phyloP scores from a whole-genome alignment of 2,888 invertebrate genomes.

The Trissolcus brochymenae region DNA sequence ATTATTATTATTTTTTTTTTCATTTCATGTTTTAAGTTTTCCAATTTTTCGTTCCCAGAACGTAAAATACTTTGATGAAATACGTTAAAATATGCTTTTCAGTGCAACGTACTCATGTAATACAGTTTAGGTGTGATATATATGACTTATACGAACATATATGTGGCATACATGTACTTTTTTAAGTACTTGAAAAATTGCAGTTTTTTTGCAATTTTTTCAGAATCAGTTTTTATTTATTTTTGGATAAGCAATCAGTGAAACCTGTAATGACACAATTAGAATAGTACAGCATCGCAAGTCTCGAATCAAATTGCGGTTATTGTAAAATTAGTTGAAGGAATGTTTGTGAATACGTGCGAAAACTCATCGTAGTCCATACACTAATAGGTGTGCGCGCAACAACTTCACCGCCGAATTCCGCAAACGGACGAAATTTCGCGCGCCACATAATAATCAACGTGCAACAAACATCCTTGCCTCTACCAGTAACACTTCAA shows the following conservation, averaged over 20 bases:
- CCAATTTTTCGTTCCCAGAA: too few species aligned
- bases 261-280: conserved; percentile 23
- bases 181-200: not conserved
- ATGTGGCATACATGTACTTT: not conserved
- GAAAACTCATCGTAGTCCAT: conserved; percentile 27
- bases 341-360: conserved; percentile 47
- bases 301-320: conserved; percentile 47
- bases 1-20: too few species aligned
- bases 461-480: too few species aligned
- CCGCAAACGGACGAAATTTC: conserved; percentile 34
- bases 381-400: conserved; percentile 10
- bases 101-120: too few species aligned
- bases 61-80: too few species aligned
- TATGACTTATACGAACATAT: not conserved
- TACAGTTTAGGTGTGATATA: too few species aligned
- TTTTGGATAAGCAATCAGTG: conserved; percentile 46
- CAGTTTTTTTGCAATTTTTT: not conserved
- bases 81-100: too few species aligned
- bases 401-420: conserved; percentile 39
- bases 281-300: conserved; percentile 31
- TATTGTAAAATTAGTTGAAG: conserved; percentile 51
- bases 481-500: too few species aligned
- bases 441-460: not conserved
- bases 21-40: too few species aligned
- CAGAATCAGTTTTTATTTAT: too few species aligned